phyloP scores from a whole-genome alignment of 2,113 vertebrate species.

The Hepsetus odoe region DNA sequence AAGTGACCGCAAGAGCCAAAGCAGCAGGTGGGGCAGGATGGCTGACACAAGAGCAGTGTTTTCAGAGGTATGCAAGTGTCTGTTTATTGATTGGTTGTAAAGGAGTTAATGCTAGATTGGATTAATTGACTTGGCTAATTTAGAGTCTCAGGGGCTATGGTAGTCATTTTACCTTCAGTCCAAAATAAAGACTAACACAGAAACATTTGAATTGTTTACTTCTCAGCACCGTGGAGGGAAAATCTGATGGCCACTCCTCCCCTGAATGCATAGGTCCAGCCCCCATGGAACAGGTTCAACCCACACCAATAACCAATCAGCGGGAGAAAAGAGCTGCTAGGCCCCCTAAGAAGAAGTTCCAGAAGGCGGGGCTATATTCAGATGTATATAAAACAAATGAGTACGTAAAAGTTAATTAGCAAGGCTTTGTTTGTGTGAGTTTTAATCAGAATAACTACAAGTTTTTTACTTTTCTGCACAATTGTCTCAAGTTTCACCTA shows the following conservation, averaged over 20 bases:
- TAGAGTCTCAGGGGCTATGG: neutral
- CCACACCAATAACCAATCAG: slow-evolving; percentile 65
- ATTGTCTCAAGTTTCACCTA: no score
- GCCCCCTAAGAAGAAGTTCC: slow-evolving; percentile 81
- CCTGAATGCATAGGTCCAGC: slow-evolving; percentile 59
- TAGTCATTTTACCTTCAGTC: neutral
- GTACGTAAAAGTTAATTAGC: slow-evolving; percentile 58
- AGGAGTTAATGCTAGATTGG: no score
- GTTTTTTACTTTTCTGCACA: no score
- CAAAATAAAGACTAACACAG: neutral
- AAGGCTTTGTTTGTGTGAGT: neutral
- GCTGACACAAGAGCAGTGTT: slow-evolving; percentile 71
- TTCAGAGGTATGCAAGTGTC: slow-evolving; percentile 65
- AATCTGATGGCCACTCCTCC: slow-evolving; percentile 72
- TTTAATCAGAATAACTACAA: no score
- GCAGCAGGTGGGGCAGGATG: slow-evolving; percentile 65
- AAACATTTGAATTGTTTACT: slow-evolving; percentile 55
- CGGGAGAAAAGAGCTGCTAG: slow-evolving; percentile 77
- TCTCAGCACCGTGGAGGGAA: slow-evolving; percentile 74
- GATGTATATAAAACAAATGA: slow-evolving; percentile 80
- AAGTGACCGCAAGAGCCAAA: slow-evolving; percentile 74
- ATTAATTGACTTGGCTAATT: neutral
- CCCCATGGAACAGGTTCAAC: slow-evolving; percentile 66
- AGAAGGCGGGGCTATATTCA: slow-evolving; percentile 81
- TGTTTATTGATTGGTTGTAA: neutral